phyloP scores from a whole-genome alignment of 2,888 invertebrate species.

The Steinernema scapterisci region DNA sequence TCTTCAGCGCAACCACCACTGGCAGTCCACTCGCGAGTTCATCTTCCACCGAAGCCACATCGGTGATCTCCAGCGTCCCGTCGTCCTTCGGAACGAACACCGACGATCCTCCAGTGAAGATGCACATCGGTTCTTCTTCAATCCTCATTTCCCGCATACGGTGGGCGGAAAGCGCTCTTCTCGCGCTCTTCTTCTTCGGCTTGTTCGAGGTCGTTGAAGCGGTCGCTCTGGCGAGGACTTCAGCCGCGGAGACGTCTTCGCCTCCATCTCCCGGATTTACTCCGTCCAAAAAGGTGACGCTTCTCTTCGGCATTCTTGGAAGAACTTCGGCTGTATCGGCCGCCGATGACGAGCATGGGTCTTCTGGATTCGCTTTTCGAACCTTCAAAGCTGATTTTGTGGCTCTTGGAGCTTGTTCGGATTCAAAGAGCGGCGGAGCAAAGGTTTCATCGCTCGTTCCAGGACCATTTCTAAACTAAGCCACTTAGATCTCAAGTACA shows the following conservation, averaged over 20 bases:
- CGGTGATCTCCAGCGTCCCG: slow-evolving; percentile 28
- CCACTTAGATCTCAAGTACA: background rate
- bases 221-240: background rate
- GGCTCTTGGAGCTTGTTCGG: background rate
- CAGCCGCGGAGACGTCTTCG: slow-evolving; percentile 11
- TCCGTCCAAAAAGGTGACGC: slow-evolving; percentile 53
- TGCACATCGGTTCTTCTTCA: slow-evolving; percentile 36
- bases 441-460: background rate
- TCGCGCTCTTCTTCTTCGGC: slow-evolving; percentile 28
- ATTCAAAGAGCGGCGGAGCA: background rate
- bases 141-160: slow-evolving; percentile 35
- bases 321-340: background rate
- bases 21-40: slow-evolving; percentile 32
- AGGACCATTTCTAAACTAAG: background rate
- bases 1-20: slow-evolving; percentile 39
- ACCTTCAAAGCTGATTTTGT: slow-evolving; percentile 12
- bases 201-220: background rate
- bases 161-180: slow-evolving; percentile 28
- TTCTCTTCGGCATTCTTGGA: slow-evolving; percentile 34
- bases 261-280: slow-evolving; percentile 54
- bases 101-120: slow-evolving; percentile 29
- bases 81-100: slow-evolving; percentile 36
- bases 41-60: slow-evolving; percentile 31
- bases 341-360: background rate
- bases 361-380: background rate